phyloP scores from a whole-genome alignment of 2,113 vertebrate species.

The Chaetorhynchus papuensis region DNA sequence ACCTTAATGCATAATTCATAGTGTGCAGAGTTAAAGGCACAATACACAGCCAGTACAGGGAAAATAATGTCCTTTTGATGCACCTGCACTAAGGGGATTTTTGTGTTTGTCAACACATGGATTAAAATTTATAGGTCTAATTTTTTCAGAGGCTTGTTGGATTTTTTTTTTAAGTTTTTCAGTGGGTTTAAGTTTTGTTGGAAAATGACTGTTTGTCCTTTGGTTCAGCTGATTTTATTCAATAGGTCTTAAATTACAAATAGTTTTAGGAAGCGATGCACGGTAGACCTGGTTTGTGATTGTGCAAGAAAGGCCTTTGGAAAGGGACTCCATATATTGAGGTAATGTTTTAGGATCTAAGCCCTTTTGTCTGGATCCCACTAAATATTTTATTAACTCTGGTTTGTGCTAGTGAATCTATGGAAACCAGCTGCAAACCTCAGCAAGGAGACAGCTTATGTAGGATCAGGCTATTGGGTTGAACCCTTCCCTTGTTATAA shows the following conservation, averaged over 20 bases:
- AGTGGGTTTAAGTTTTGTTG: not conserved
- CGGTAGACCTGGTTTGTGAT: not conserved
- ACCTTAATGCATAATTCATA: not conserved
- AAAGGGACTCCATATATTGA: not conserved
- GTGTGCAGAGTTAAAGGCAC: not conserved
- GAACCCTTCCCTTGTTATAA: not conserved
- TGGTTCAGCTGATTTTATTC: not conserved
- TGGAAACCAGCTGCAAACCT: not conserved
- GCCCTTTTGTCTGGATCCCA: not conserved
- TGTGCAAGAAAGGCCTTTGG: not conserved
- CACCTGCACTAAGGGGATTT: not conserved
- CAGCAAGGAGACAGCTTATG: not conserved
- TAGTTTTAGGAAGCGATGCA: not conserved
- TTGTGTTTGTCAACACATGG: not conserved
- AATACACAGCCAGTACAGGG: not conserved
- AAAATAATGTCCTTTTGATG: not conserved
- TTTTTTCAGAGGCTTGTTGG: not conserved
- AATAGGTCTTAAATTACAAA: not conserved
- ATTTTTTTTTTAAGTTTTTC: not conserved
- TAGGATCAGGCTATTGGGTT: not conserved
- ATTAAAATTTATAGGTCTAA: not conserved
- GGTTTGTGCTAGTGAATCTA: not conserved
- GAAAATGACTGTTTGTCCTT: not conserved
- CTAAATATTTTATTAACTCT: not conserved
- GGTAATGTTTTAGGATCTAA: not conserved